Percentiles rank a stretch among this genome's conserved stretches.
Evolutionary conservation across 2,888 invertebrate genomes (phyloP).

Genomic region (Sepiola atlantica): DNA sequence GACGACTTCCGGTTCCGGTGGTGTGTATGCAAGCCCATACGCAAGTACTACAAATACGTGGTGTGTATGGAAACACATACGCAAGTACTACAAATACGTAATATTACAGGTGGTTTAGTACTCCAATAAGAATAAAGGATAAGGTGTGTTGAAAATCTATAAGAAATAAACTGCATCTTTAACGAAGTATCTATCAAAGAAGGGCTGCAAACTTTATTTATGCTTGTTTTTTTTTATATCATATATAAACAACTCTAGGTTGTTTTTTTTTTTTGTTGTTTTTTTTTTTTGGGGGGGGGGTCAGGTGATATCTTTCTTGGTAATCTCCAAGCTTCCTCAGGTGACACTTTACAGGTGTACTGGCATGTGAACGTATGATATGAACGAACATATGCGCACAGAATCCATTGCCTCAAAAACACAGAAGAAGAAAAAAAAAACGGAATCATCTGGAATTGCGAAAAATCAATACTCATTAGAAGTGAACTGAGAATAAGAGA

Average conservation of each 20-base stretch:
- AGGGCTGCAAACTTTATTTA: not conserved
- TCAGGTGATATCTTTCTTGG: not conserved
- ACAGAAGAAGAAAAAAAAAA: not conserved
- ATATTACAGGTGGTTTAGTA: too few species aligned
- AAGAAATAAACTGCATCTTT: not conserved
- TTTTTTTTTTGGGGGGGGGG: not conserved
- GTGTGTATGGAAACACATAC: too few species aligned
- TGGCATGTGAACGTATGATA: not conserved
- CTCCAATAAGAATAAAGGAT: not conserved
- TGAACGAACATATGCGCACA: not conserved
- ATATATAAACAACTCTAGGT: too few species aligned
- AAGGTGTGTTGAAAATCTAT: not conserved
- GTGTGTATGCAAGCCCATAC: too few species aligned
- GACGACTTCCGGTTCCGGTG: too few species aligned
- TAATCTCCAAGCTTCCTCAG: not conserved
- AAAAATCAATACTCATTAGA: conserved; percentile 32
- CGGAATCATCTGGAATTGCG: not conserved
- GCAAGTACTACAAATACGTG: too few species aligned
- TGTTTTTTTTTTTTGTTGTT: too few species aligned
- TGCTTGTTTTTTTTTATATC: too few species aligned
- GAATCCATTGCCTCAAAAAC: not conserved
- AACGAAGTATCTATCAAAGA: not conserved
- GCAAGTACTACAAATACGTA: too few species aligned
- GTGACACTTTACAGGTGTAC: not conserved
- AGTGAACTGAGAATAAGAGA: not conserved